Base-by-base conservation (phyloP, 2,797 vertebrate genomes). In the Pseudochromis fuscus region DNA sequence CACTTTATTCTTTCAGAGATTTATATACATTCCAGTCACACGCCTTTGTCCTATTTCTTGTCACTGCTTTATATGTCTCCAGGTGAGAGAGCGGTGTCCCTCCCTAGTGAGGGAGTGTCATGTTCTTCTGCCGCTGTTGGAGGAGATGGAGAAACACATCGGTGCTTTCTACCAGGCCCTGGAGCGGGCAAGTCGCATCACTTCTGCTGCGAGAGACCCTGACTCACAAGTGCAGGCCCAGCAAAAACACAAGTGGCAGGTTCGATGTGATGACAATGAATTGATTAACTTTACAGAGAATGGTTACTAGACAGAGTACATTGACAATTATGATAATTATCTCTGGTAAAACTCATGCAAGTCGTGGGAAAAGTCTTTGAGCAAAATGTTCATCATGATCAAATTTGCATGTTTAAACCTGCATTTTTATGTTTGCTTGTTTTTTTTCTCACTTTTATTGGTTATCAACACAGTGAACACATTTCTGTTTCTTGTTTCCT, bases 71-170 rank as follows among this genome's bases (percentile, higher is more conserved):
- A 18, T 70, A 23, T 67, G 44, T 78, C 58, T 74, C 73, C 88
- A 99, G 98, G 94, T 98, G 82, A 96, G 95, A 78, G 97, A 98
- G 53, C 77, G 92, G 49, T 95, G 93, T 53, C 90, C 95, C 44
- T 86, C 94, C 33, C 83, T 98, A 21, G 90, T 97, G 10, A 94
- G 92, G 85, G 97, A 99, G 80, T 95, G 95, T 67, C 96, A 96
- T 42, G 91, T 90, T 68, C 90, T 99, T 53, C 86, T 96, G 42
- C 88, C 94, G 3, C 94, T 95, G 0, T 77, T 99, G 88, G 97
- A 98, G 84, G 97, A 99, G 85, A 92, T 96, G 87, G 98, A 99
- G 87, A 96, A 95, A 85, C 95, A 99, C 89, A 95, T 97, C 80
- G 95, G 92, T 0, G 90, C 90, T 58, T 98, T 99, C 81, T 97